Percentiles rank a stretch among this genome's conserved stretches.
These are phyloP conservation scores for Cetonia aurata DNA, from an alignment of 2,888 invertebrate genomes.

Conservation along the genomic window DNA sequence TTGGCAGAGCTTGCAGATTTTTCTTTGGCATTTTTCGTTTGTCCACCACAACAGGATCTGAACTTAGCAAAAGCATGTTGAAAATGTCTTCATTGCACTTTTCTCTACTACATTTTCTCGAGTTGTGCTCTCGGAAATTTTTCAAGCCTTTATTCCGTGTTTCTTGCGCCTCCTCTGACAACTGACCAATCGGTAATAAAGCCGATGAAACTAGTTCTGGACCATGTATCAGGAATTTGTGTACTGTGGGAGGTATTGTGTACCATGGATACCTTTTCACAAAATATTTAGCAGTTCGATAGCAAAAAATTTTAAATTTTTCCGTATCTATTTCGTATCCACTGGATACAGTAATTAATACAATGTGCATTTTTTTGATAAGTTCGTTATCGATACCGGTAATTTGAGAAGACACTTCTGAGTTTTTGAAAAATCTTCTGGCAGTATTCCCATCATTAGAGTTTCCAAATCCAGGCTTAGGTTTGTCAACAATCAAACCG, in stretches of 20 bases:
- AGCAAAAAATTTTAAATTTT: constrained; percentile 33
- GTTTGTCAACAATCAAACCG: constrained; percentile 45
- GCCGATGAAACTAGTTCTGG: constrained; percentile 42
- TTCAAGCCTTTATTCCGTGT: constrained; percentile 29
- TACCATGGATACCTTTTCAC: constrained; percentile 43
- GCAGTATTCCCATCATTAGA: constrained; percentile 47
- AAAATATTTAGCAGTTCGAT: constrained; percentile 40
- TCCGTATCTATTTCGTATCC: constrained; percentile 39
- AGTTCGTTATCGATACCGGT: constrained; percentile 35
- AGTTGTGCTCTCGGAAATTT: constrained; percentile 26
- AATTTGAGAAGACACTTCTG: constrained; percentile 43
- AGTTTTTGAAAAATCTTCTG: constrained; percentile 44
- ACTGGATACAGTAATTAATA: constrained; percentile 44
- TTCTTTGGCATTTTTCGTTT: constrained; percentile 7
- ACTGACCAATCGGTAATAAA: constrained; percentile 43
- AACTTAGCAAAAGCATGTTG: constrained; percentile 39
- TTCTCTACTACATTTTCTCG: constrained; percentile 38
- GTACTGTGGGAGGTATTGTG: constrained; percentile 38
- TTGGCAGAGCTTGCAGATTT: constrained; percentile 1
- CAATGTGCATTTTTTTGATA: constrained; percentile 42
- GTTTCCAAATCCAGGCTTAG: constrained; percentile 46
- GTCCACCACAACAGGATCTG: constrained; percentile 32
- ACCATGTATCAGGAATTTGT: constrained; percentile 46
- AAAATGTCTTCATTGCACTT: constrained; percentile 44
- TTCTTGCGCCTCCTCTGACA: constrained; percentile 40